These are phyloP conservation scores for Barnardius zonarius DNA, from an alignment of 2,113 vertebrate species.

Conservation along the genomic window DNA sequence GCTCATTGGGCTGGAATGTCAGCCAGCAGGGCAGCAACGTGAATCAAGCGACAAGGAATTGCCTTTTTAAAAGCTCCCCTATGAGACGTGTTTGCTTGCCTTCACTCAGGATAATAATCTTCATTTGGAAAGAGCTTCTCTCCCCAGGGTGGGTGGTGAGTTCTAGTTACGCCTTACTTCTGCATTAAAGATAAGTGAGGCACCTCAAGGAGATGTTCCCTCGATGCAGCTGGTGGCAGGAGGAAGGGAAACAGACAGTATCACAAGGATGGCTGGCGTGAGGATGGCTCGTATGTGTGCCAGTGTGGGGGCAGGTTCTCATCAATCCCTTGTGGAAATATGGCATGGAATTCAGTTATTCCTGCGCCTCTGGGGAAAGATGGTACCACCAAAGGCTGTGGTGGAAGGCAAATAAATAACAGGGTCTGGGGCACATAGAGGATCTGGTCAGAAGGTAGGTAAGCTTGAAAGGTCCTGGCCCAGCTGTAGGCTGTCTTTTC, in stretches of 20 bases:
- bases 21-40: background rate
- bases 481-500: background rate
- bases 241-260: background rate
- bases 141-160: background rate
- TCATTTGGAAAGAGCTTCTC: background rate
- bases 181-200: background rate
- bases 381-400: background rate
- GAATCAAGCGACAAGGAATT: background rate
- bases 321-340: background rate
- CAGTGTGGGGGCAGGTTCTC: background rate
- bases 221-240: accelerated
- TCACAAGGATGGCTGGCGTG: accelerated
- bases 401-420: background rate
- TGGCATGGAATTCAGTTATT: background rate
- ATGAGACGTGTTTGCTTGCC: background rate
- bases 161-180: background rate
- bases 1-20: background rate
- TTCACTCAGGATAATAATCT: background rate
- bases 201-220: background rate
- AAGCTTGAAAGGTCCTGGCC: background rate
- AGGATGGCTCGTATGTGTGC: accelerated
- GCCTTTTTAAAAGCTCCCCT: background rate
- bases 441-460: background rate
- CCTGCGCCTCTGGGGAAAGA: background rate
- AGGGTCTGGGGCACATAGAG: background rate